Conservation (phyloP, 1,140 invertebrate genomes). For the Calliopsis andreniformis region DNA sequence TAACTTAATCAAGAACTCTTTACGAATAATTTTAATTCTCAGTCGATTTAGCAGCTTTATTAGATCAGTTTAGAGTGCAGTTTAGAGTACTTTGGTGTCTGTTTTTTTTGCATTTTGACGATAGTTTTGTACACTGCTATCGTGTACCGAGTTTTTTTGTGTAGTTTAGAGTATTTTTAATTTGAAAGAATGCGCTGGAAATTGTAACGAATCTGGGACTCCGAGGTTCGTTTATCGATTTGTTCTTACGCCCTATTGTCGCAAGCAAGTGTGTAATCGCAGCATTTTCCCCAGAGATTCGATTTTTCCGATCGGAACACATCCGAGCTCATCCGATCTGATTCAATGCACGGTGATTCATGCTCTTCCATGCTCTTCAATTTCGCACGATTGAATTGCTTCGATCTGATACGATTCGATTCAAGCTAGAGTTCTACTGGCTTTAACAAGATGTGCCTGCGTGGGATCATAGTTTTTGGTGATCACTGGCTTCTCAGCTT, state of each 20-base stretch:
- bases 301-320: slow-evolving; percentile 50
- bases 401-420: slow-evolving; percentile 44
- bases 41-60: too few species aligned
- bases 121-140: too few species aligned
- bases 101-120: too few species aligned
- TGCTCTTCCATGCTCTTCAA: slow-evolving; percentile 48
- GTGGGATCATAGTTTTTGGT: background rate
- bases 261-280: slow-evolving; percentile 50
- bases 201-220: background rate
- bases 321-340: slow-evolving; percentile 48
- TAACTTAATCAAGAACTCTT: too few species aligned
- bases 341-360: slow-evolving; percentile 51
- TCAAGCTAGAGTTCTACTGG: slow-evolving; percentile 5
- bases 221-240: slow-evolving; percentile 36
- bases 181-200: background rate
- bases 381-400: slow-evolving; percentile 45
- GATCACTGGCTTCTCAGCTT: background rate
- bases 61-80: too few species aligned
- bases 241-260: slow-evolving; percentile 32
- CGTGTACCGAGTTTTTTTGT: background rate
- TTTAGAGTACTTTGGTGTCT: too few species aligned
- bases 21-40: too few species aligned
- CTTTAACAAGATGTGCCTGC: slow-evolving; percentile 13
- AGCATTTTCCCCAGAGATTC: slow-evolving; percentile 36
- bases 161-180: slow-evolving; percentile 3